phyloP scores from a whole-genome alignment of 2,888 invertebrate genomes.

The Pheosia tremula region DNA sequence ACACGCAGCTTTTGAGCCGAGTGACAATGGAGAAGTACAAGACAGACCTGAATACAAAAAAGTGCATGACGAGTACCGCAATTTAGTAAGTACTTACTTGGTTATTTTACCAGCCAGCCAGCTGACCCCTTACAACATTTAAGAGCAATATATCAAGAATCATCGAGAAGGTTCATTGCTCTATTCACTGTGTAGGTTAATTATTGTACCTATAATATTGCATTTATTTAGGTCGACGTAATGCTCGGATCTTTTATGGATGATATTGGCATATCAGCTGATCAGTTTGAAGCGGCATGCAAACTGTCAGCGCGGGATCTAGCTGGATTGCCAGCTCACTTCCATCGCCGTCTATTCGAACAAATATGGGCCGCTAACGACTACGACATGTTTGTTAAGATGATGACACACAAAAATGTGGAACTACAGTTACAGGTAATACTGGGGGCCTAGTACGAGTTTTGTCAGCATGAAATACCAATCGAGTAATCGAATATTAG shows the following conservation, averaged over 20 bases:
- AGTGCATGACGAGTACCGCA: slow-evolving; percentile 94
- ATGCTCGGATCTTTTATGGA: slow-evolving; percentile 97
- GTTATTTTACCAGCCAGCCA: too few species aligned
- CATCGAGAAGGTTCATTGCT: slow-evolving; percentile 1
- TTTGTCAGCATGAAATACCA: too few species aligned
- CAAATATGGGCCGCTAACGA: slow-evolving; percentile 98
- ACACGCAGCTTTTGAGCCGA: slow-evolving; percentile 92
- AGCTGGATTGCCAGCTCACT: slow-evolving; percentile 82
- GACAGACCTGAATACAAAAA: slow-evolving; percentile 91
- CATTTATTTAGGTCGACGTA: slow-evolving; percentile 88
- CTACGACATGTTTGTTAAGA: slow-evolving; percentile 93
- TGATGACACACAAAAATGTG: slow-evolving; percentile 97
- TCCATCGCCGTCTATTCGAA: slow-evolving; percentile 86
- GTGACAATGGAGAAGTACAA: slow-evolving; percentile 84
- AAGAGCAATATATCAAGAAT: not conserved
- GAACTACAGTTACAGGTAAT: slow-evolving; percentile 90
- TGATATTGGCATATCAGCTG: slow-evolving; percentile 94
- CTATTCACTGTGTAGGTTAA: too few species aligned
- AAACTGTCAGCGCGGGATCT: slow-evolving; percentile 73
- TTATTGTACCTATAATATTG: too few species aligned
- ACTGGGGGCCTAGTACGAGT: not conserved
- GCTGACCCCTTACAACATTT: not conserved
- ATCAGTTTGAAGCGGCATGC: slow-evolving; percentile 94
- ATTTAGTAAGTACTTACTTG: slow-evolving; percentile 85
- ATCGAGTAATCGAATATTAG: too few species aligned